Evolutionary conservation across 2,113 vertebrate species (phyloP).

Genomic region (Mohoua ochrocephala): DNA sequence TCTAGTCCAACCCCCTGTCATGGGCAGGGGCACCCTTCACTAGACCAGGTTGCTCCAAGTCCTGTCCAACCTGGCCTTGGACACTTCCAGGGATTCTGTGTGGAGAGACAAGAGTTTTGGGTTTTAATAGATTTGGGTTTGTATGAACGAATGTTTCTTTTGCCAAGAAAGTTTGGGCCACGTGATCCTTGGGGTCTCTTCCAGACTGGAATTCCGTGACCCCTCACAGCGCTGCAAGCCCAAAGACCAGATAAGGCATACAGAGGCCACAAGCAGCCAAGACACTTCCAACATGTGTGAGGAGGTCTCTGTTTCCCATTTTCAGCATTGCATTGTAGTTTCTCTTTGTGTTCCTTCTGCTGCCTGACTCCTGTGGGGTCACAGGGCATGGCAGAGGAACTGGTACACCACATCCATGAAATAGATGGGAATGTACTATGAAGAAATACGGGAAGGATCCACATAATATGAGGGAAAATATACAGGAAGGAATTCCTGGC

Average conservation of each 20-base stretch:
- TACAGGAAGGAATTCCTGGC: accelerated
- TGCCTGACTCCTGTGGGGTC: not conserved
- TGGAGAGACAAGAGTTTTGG: not conserved
- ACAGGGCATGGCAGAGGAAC: not conserved
- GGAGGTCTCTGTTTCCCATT: not conserved
- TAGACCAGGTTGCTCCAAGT: not conserved
- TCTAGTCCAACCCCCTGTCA: not conserved
- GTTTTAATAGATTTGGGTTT: not conserved
- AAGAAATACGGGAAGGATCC: not conserved
- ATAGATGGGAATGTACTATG: not conserved
- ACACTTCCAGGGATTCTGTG: not conserved
- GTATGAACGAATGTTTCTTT: not conserved
- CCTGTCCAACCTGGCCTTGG: not conserved
- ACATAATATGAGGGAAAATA: not conserved
- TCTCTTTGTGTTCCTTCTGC: not conserved
- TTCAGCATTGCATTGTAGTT: not conserved
- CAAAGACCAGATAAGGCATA: accelerated
- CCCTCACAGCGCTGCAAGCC: not conserved
- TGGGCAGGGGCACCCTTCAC: not conserved
- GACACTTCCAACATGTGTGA: not conserved
- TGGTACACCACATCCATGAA: not conserved
- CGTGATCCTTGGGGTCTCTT: not conserved
- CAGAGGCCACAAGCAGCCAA: not conserved
- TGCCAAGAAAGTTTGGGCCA: not conserved
- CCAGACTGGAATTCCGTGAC: not conserved